Percentiles rank a stretch among this genome's conserved stretches.
phyloP scores from a whole-genome alignment of 2,113 vertebrate species.

The Platysteira castanea region DNA sequence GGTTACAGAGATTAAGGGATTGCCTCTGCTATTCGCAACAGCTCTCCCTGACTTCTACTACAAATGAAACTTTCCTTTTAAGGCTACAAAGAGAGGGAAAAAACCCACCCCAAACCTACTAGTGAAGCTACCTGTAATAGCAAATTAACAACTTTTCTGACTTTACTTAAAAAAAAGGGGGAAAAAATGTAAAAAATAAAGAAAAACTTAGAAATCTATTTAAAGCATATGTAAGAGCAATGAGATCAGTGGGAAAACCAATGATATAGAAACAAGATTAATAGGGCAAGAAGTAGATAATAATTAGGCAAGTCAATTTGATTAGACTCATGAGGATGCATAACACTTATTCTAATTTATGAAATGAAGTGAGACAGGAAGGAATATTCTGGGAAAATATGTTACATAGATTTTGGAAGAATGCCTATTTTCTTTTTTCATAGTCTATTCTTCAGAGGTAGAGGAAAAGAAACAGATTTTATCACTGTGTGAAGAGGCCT shows the following conservation, averaged over 20 bases:
- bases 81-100: neutral
- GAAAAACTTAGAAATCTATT: neutral
- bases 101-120: accelerated
- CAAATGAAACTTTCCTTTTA: neutral
- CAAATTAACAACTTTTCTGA: neutral
- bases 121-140: neutral
- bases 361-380: neutral
- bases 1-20: neutral
- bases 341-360: neutral
- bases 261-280: neutral
- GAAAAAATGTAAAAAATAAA: too few relatives aligned
- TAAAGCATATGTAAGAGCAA: neutral
- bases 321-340: neutral
- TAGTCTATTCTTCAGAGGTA: neutral
- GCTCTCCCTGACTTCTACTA: neutral
- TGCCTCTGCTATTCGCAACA: neutral
- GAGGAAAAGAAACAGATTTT: neutral
- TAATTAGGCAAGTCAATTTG: neutral
- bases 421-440: neutral
- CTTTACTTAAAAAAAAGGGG: neutral
- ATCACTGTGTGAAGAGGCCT: neutral
- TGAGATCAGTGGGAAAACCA: neutral
- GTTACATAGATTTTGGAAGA: neutral
- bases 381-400: neutral
- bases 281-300: neutral